These are phyloP conservation scores for Heterodera schachtii DNA, from an alignment of 1,140 invertebrate genomes.

Conservation along the genomic window DNA sequence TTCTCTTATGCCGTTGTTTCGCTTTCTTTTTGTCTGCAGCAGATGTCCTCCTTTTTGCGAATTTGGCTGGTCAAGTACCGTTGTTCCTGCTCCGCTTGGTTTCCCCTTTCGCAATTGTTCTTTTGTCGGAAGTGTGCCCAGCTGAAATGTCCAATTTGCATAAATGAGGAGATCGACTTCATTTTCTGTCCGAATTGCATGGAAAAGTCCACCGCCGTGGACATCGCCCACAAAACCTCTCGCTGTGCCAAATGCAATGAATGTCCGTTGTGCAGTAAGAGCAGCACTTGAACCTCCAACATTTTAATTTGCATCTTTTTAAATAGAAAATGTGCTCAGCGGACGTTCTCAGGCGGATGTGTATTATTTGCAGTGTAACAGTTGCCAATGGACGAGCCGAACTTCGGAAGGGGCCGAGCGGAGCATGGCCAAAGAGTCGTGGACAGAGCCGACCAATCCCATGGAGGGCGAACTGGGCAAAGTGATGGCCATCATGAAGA, in stretches of 20 bases:
- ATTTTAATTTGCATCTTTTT: constrained; percentile 27
- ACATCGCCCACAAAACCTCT: constrained; percentile 31
- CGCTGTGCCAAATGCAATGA: constrained; percentile 40
- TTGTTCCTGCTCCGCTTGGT: constrained; percentile 45
- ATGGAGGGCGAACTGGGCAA: constrained; percentile 37
- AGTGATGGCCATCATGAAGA: constrained; percentile 36
- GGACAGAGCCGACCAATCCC: constrained; percentile 45
- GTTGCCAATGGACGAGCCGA: constrained; percentile 47
- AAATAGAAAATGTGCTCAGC: background rate
- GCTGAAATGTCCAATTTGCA: constrained; percentile 36
- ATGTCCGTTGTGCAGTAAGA: constrained; percentile 47
- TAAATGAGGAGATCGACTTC: constrained; percentile 43
- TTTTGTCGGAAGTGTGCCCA: constrained; percentile 38
- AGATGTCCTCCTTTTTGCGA: constrained; percentile 76
- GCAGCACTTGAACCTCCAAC: constrained; percentile 3
- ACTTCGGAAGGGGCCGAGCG: constrained; percentile 36
- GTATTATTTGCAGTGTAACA: constrained; percentile 52
- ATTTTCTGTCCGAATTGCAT: constrained; percentile 51
- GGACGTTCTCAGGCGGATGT: constrained; percentile 31
- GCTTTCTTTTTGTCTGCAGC: too few species aligned
- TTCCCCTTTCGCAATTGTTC: constrained; percentile 42
- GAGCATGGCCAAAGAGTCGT: constrained; percentile 2
- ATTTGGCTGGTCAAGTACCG: constrained; percentile 41
- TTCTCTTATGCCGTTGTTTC: too few species aligned
- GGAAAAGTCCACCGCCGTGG: constrained; percentile 34